These are phyloP conservation scores for Nymphalis c-album DNA, from an alignment of 2,888 invertebrate genomes.

Conservation along the genomic window DNA sequence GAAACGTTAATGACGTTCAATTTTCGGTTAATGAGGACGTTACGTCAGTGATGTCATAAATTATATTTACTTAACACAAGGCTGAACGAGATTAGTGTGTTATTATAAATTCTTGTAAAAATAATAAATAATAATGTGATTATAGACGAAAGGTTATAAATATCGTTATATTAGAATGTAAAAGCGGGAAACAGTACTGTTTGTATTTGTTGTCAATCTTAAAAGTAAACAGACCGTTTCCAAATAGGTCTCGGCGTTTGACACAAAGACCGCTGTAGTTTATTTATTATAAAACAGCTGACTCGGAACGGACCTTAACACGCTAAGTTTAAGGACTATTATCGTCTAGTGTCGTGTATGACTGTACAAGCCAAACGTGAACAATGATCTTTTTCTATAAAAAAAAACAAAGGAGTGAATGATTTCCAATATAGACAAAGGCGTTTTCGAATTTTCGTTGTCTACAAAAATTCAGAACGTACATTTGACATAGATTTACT, in stretches of 20 bases:
- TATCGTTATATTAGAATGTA: conserved; percentile 6
- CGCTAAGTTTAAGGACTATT: not conserved
- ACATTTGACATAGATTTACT: conserved; percentile 1
- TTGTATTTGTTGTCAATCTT: conserved; percentile 28
- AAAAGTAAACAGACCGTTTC: conserved; percentile 28
- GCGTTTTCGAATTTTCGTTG: not conserved
- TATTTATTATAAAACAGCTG: conserved; percentile 20
- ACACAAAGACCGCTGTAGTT: conserved; percentile 16
- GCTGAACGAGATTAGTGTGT: not conserved
- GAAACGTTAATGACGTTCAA: conserved; percentile 19
- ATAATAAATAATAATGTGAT: not conserved
- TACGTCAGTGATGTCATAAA: conserved; percentile 16
- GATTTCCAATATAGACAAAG: conserved; percentile 13
- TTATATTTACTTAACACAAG: not conserved
- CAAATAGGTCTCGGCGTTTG: conserved; percentile 20
- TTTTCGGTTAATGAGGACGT: conserved; percentile 37
- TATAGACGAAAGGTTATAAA: not conserved
- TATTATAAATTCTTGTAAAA: not conserved
- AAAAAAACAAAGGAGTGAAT: conserved; percentile 23
- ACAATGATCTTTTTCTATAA: conserved; percentile 22
- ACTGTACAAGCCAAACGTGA: conserved; percentile 10
- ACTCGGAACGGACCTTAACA: not conserved
- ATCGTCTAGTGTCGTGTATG: conserved; percentile 8
- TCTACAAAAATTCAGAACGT: not conserved
- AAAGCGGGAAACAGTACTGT: conserved; percentile 16